These are phyloP conservation scores for Lampris incognitus DNA, from an alignment of 2,113 vertebrate species.

Conservation along the genomic window DNA sequence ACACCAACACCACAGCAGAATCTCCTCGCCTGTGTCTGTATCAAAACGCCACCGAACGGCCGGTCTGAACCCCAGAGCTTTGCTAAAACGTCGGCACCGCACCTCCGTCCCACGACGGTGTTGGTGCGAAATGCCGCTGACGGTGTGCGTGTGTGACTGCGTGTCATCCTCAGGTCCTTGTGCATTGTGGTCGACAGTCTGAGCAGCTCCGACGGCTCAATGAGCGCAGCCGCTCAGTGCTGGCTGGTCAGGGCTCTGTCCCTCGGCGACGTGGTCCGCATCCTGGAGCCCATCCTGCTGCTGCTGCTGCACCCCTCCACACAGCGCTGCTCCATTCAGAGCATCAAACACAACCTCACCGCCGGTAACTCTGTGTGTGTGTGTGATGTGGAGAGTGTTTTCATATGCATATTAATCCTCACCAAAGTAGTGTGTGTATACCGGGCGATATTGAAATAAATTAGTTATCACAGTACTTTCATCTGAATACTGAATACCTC, in stretches of 20 bases:
- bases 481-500: too few species aligned
- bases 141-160: conserved; percentile 1
- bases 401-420: too few species aligned
- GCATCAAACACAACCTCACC: conserved; percentile 84
- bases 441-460: too few species aligned
- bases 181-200: conserved; percentile 97
- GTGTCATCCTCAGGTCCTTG: conserved; percentile 84
- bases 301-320: conserved; percentile 94
- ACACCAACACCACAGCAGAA: too few species aligned
- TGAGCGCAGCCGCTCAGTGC: conserved; percentile 91
- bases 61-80: too few species aligned
- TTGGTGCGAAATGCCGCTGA: too few species aligned
- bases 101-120: too few species aligned
- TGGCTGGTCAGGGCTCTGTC: conserved; percentile 94
- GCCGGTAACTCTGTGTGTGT: conserved; percentile 78
- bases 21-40: too few species aligned
- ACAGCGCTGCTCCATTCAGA: conserved; percentile 89
- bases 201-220: conserved; percentile 88
- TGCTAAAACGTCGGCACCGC: too few species aligned
- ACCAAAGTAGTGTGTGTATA: too few species aligned
- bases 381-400: background rate
- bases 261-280: conserved; percentile 90
- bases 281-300: conserved; percentile 95
- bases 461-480: too few species aligned
- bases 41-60: too few species aligned